phyloP scores from a whole-genome alignment of 2,797 vertebrate genomes.

The Gastrophryne carolinensis region DNA sequence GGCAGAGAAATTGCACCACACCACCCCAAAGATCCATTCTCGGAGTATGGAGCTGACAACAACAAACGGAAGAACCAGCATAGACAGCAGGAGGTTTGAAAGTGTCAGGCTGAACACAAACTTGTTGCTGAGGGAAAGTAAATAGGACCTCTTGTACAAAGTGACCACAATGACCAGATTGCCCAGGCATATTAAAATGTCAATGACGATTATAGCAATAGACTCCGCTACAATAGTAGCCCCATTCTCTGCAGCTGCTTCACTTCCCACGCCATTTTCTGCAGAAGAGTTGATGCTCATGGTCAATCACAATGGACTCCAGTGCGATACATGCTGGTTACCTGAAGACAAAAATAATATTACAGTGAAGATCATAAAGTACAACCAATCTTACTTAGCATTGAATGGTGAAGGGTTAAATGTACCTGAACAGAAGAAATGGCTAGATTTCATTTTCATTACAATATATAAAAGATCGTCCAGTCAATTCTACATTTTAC shows the following conservation, averaged over 20 bases:
- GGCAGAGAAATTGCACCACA: slow-evolving; percentile 98
- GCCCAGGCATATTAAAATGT: slow-evolving; percentile 87
- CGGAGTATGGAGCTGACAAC: slow-evolving; percentile 84
- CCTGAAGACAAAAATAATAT: slow-evolving; percentile 58
- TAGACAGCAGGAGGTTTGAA: slow-evolving; percentile 90
- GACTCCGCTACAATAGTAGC: slow-evolving; percentile 77
- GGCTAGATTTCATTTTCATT: no score
- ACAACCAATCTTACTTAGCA: no score
- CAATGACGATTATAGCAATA: slow-evolving; percentile 84
- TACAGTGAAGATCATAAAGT: not conserved
- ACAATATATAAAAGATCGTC: no score
- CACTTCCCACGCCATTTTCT: slow-evolving; percentile 70
- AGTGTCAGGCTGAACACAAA: slow-evolving; percentile 97
- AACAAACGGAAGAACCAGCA: slow-evolving; percentile 91
- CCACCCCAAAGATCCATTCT: slow-evolving; percentile 95
- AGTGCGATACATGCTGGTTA: slow-evolving; percentile 67
- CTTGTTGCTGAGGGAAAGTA: slow-evolving; percentile 97
- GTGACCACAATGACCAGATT: slow-evolving; percentile 90
- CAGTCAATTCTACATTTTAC: no score
- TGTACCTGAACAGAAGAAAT: no score
- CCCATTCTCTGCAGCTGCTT: slow-evolving; percentile 56
- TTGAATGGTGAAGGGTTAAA: no score
- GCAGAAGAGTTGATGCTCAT: slow-evolving; percentile 83
- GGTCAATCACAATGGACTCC: slow-evolving; percentile 63
- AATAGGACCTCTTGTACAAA: slow-evolving; percentile 91